Base-by-base conservation (phyloP, 2,888 invertebrate genomes). In the Daptonema setosum region DNA sequence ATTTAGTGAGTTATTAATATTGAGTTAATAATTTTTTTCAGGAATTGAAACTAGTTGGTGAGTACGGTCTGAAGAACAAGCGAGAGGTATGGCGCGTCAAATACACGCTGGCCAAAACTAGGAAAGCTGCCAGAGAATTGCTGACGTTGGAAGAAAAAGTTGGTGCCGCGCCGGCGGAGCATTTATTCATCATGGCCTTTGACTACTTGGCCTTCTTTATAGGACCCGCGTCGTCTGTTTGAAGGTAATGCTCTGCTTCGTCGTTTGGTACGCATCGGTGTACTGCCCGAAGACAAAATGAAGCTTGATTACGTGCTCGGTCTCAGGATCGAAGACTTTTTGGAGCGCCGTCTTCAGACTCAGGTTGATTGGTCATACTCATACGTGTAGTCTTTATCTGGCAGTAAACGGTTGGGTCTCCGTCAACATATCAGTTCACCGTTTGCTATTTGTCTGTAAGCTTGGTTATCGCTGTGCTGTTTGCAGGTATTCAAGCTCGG, bases 291-390 rank as follows among this genome's bases (percentile, higher is more conserved):
- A 75, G 80, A 82, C 65, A 83, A 87, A 70, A 99, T 99, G 97
- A 99, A 97, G 77, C 88, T 99, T 68, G 97, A 99, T 95, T 97
- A 97, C 70, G 97, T 99, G 65, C 80, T 99, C 71, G 95, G 95
- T 77, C 79, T 99, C 67, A 87, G 91, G 76, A 87, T 93, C 68
- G 97, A 99, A 76, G 95, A 99, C 78, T 99, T 99, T 80, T 82
- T 99, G 79, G 95, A 99, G 77, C 82, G 97, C 62, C 84, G 97
- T 73, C 82, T 99, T 59, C 97, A 99, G 77, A 99, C 97, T 0
- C 95, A 78, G 65, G 73, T 72, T 11, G 17, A n/a, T n/a, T n/a
- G n/a, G n/a, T n/a, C n/a, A n/a, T n/a, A n/a, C n/a, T n/a, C n/a
- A n/a, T n/a, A n/a, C n/a, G n/a, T n/a, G n/a, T n/a, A n/a, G n/a